Evolutionary conservation across 2,888 invertebrate species (phyloP).

Genomic region (Ametastegia equiseti): DNA sequence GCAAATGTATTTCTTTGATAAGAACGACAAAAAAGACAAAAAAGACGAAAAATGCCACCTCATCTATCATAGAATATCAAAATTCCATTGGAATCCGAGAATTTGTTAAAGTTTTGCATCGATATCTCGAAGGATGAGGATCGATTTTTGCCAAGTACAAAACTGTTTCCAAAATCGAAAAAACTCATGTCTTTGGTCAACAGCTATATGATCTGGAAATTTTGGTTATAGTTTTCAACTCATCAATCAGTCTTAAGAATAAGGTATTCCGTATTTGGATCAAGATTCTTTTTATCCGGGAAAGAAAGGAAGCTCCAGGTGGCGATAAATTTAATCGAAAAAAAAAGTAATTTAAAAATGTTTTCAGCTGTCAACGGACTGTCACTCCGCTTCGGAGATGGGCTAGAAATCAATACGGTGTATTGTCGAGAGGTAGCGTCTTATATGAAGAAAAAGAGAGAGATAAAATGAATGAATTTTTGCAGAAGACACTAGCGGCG

Average conservation of each 20-base stretch:
- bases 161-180: too few species aligned
- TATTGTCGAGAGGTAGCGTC: background rate
- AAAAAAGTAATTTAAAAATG: slow-evolving; percentile 25
- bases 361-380: slow-evolving; percentile 13
- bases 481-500: background rate
- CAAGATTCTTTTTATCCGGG: background rate
- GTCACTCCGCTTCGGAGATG: background rate
- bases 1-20: background rate
- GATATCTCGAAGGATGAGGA: background rate
- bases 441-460: too few species aligned
- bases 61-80: background rate
- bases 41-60: background rate
- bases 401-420: slow-evolving; percentile 6
- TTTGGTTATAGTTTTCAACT: background rate
- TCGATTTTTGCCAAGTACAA: too few species aligned
- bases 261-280: background rate
- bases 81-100: background rate
- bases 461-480: background rate
- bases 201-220: background rate
- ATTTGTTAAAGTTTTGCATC: background rate
- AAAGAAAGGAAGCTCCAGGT: background rate
- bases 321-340: slow-evolving; percentile 1
- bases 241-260: background rate
- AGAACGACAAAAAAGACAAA: background rate
- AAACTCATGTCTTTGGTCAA: background rate